phyloP scores from a whole-genome alignment of 2,113 vertebrate species.

The Brienomyrus longianalis region DNA sequence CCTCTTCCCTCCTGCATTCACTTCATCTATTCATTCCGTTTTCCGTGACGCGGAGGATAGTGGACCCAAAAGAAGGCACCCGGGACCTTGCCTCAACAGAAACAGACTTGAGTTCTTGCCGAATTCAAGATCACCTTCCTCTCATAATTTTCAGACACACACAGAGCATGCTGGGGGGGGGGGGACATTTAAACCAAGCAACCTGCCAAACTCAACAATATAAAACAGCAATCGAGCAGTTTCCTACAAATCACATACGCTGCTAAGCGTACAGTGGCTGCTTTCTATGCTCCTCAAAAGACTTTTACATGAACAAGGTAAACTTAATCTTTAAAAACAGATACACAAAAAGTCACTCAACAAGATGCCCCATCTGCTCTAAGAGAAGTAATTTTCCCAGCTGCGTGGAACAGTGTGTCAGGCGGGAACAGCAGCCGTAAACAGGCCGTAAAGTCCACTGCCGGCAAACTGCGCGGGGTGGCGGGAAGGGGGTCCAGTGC shows the following conservation, averaged over 20 bases:
- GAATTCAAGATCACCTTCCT: not conserved
- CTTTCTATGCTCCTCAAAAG: not conserved
- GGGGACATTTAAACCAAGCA: not conserved
- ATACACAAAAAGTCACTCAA: not conserved
- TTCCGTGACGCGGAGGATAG: not conserved
- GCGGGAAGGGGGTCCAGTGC: not conserved
- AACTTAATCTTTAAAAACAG: not conserved
- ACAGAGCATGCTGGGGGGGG: not conserved
- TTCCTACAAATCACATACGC: not conserved
- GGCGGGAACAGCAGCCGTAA: slow-evolving; percentile 24
- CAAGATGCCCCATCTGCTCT: not conserved
- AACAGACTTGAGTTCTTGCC: not conserved
- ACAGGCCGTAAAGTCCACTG: slow-evolving; percentile 33
- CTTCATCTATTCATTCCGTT: not conserved
- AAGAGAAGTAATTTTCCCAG: not conserved
- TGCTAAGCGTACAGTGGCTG: not conserved
- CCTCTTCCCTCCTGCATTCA: not conserved
- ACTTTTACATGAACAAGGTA: not conserved
- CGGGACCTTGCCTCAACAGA: not conserved
- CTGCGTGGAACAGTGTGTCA: slow-evolving; percentile 17
- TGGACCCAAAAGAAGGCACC: not conserved
- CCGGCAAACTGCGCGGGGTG: slow-evolving; percentile 28
- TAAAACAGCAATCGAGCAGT: not conserved
- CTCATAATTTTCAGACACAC: not conserved
- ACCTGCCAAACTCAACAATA: slow-evolving; percentile 14